These are phyloP conservation scores for Labrus mixtus DNA, from an alignment of 2,113 vertebrate species.

Conservation along the genomic window DNA sequence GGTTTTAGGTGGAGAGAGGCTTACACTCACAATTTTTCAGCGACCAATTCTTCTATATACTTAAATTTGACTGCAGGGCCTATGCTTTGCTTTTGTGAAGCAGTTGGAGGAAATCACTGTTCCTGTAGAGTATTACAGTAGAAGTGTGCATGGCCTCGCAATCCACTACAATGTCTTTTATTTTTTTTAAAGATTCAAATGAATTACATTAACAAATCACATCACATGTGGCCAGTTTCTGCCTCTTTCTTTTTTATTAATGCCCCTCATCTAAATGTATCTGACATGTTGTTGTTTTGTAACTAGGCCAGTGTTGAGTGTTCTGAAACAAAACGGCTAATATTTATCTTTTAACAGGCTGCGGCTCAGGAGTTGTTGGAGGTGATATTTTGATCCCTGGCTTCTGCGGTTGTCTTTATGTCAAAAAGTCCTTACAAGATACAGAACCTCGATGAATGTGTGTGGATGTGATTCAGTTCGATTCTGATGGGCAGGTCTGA, in stretches of 20 bases:
- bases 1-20: slow-evolving; percentile 7
- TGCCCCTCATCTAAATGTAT: background rate
- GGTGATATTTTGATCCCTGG: background rate
- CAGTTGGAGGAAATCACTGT: background rate
- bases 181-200: background rate
- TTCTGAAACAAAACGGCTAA: background rate
- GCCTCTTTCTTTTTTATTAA: background rate
- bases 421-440: background rate
- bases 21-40: slow-evolving; percentile 7
- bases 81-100: background rate
- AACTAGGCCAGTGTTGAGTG: background rate
- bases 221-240: background rate
- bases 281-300: background rate
- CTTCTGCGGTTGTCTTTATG: background rate
- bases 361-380: background rate
- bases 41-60: background rate
- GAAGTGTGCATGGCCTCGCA: background rate
- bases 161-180: background rate
- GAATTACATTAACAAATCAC: background rate
- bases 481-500: background rate
- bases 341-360: background rate
- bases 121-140: background rate
- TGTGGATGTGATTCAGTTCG: background rate
- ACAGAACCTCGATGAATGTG: background rate
- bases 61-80: background rate